phyloP scores from a whole-genome alignment of 2,888 invertebrate genomes.

The Clostera curtula region DNA sequence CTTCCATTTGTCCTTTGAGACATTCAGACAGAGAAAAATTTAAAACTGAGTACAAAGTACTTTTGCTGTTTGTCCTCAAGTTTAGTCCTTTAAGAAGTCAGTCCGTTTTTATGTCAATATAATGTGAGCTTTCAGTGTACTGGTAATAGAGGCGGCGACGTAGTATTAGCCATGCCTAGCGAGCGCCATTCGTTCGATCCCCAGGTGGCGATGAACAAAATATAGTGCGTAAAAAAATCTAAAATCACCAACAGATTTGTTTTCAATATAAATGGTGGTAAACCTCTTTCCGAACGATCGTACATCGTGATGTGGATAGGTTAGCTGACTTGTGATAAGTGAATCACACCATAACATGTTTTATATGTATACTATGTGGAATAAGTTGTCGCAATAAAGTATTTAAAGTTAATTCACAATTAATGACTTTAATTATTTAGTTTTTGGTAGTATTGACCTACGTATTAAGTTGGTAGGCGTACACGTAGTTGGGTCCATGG shows the following conservation, averaged over 20 bases:
- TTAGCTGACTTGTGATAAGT: slow-evolving; percentile 69
- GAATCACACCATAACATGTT: slow-evolving; percentile 72
- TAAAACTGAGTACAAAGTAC: no score
- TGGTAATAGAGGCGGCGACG: slow-evolving; percentile 36
- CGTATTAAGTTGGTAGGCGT: slow-evolving; percentile 25
- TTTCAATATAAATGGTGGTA: slow-evolving; percentile 54
- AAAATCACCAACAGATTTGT: slow-evolving; percentile 60
- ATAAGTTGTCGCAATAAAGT: slow-evolving; percentile 75
- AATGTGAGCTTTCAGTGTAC: slow-evolving; percentile 26
- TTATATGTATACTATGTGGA: slow-evolving; percentile 74
- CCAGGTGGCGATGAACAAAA: slow-evolving; percentile 66
- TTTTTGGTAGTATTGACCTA: slow-evolving; percentile 43
- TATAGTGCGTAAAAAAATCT: slow-evolving; percentile 68
- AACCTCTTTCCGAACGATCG: slow-evolving; percentile 54
- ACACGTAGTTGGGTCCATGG: slow-evolving; percentile 15
- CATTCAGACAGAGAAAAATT: no score
- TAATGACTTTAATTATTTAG: slow-evolving; percentile 61
- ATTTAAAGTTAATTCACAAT: slow-evolving; percentile 71
- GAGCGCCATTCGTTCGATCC: slow-evolving; percentile 59
- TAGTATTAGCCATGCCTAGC: no score
- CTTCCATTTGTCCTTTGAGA: no score
- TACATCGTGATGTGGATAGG: slow-evolving; percentile 73
- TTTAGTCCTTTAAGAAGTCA: no score
- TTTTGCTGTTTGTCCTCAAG: no score
- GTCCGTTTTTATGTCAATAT: no score